These are phyloP conservation scores for Motacilla alba DNA, from an alignment of 2,113 vertebrate genomes.

Conservation along the genomic window DNA sequence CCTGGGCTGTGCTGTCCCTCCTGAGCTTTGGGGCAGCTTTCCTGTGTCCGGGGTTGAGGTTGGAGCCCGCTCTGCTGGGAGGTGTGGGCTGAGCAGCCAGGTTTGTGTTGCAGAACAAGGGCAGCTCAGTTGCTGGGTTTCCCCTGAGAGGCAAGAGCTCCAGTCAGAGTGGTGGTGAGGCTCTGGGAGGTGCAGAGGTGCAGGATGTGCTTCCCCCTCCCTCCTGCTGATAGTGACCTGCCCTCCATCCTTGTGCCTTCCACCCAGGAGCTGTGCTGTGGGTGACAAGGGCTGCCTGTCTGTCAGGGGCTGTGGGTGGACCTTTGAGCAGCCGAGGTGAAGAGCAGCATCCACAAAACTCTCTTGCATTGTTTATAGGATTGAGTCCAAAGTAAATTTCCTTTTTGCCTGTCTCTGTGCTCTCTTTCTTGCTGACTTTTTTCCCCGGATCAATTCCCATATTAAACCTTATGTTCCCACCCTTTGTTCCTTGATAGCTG, in stretches of 20 bases:
- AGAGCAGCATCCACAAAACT: neutral
- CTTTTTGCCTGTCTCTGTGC: constrained; percentile 1
- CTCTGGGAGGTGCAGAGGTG: neutral
- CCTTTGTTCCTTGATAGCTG: constrained; percentile 38
- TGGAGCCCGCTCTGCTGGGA: neutral
- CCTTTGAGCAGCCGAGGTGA: neutral
- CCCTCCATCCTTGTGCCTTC: neutral
- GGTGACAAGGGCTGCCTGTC: neutral
- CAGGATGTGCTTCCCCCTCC: neutral
- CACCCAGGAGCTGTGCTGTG: neutral
- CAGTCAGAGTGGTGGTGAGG: neutral
- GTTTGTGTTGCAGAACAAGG: neutral
- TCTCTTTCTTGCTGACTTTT: neutral
- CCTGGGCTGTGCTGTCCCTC: neutral
- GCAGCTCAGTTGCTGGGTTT: neutral
- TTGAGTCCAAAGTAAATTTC: constrained; percentile 58
- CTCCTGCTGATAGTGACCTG: neutral
- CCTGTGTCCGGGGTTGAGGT: neutral
- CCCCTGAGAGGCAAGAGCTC: neutral
- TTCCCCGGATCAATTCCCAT: neutral
- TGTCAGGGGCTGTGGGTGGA: neutral
- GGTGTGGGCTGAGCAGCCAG: neutral
- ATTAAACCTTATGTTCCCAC: neutral
- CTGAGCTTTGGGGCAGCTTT: neutral
- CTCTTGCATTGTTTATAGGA: neutral